Base-by-base conservation (phyloP, 2,888 invertebrate genomes). In the Agrochola lota region DNA sequence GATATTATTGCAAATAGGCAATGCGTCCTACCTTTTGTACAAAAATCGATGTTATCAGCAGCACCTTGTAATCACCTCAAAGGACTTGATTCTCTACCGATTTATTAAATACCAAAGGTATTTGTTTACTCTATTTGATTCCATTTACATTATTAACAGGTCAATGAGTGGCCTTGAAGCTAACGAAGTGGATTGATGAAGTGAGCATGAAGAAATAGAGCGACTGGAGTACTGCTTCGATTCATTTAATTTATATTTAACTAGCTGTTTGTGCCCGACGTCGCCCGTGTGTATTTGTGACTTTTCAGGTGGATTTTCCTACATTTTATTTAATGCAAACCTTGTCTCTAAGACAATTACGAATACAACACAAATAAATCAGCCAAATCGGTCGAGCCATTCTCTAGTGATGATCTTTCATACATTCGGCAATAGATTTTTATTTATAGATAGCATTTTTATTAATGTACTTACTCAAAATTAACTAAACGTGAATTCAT, bases 61-160 rank as follows among this genome's bases (percentile, higher is more conserved):
- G 8, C 67, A 43, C 67, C 59, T 5, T 26, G 40, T 71, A 78
- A 79, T 84, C 60, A 81, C 71, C 74, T 74, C 59, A 71, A 59
- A 74, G 63, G 69, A 86, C 84, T 84, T 66, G 76, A 78, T 82
- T 81, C 67, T 69, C 68, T 52, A 76, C 63, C 74, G 43, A 83
- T 86, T 85, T 81, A 66, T 79, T 83, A 73, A 81, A 81, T 80
- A 80, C 72, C 74, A 69, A 71, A 78, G 70, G 63, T 77, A 79
- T 88, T 87, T 85, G 70, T 87, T 86, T 77, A 74, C 78, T 76
- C 70, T 77, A 63, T 85, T 85, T 81, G 70, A 75, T 84, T 88
- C 76, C 79, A 86, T 86, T 87, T 80, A 71, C 71, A 69, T 81
- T 88, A 88, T 73, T 84, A 74, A 68, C 83, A 67, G 85, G 66